phyloP scores from a whole-genome alignment of 2,888 invertebrate genomes.

The Melipona bicolor region DNA sequence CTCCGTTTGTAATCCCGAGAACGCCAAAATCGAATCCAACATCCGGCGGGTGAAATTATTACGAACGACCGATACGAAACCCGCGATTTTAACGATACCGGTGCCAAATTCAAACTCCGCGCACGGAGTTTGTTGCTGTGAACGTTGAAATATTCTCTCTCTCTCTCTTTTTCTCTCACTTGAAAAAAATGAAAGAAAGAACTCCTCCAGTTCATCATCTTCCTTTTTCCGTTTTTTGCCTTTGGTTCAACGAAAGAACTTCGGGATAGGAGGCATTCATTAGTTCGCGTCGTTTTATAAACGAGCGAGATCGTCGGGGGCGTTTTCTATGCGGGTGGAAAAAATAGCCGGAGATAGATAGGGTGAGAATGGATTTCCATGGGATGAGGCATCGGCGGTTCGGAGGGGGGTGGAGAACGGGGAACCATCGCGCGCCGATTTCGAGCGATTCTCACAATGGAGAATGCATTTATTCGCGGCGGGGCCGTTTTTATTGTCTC shows the following conservation, averaged over 20 bases:
- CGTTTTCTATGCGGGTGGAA: constrained; percentile 39
- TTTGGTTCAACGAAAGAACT: constrained; percentile 30
- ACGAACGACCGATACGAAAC: no score
- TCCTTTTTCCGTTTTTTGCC: constrained; percentile 1
- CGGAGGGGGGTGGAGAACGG: constrained; percentile 9
- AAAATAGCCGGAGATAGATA: constrained; percentile 50
- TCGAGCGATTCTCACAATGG: constrained; percentile 71
- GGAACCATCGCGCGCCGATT: constrained; percentile 61
- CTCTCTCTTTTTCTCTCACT: no score
- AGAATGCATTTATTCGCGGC: constrained; percentile 76
- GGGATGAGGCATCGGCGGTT: constrained; percentile 31
- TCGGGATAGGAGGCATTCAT: constrained; percentile 39
- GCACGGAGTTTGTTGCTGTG: neutral
- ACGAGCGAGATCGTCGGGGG: constrained; percentile 38
- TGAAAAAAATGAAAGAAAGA: neutral
- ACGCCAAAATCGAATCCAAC: no score
- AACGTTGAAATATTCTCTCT: neutral
- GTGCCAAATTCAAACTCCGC: no score
- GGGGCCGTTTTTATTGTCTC: constrained; percentile 76
- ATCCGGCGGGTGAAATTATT: no score
- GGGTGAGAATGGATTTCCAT: constrained; percentile 50
- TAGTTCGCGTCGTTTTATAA: constrained; percentile 50
- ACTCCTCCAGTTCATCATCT: neutral
- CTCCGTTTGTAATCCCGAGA: no score
- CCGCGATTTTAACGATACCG: no score